Conservation (phyloP, 2,113 vertebrate species). For the Platysteira castanea region DNA sequence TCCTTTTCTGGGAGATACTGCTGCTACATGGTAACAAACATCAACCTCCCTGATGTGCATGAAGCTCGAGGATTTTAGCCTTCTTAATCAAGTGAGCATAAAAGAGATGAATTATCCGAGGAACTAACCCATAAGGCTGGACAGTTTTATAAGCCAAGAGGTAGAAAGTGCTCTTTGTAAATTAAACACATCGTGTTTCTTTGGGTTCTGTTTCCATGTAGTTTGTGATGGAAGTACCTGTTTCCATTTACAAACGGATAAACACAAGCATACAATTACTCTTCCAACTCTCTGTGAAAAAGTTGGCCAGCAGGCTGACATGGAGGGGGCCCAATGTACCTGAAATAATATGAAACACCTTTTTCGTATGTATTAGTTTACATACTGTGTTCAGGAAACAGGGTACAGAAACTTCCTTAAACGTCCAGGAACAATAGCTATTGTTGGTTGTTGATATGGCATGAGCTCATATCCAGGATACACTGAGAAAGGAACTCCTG, state of each 20-base stretch:
- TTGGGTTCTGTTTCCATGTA: not conserved
- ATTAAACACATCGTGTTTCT: not conserved
- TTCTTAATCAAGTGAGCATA: not conserved
- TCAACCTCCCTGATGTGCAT: not conserved
- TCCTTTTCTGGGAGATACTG: not conserved
- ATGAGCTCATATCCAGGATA: slow-evolving; percentile 81
- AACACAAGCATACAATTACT: not conserved
- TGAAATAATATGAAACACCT: slow-evolving; percentile 72
- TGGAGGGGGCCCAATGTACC: slow-evolving; percentile 35
- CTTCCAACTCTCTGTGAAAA: slow-evolving; percentile 54
- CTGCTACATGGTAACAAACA: not conserved
- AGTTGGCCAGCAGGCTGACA: not conserved
- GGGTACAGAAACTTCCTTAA: slow-evolving; percentile 75
- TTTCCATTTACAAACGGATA: not conserved
- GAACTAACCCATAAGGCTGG: not conserved
- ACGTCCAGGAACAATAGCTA: slow-evolving; percentile 77
- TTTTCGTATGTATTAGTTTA: slow-evolving; percentile 61
- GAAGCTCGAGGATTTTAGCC: not conserved
- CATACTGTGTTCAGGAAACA: slow-evolving; percentile 76
- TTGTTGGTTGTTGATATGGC: slow-evolving; percentile 73
- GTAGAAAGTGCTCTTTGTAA: not conserved
- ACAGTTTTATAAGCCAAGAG: not conserved
- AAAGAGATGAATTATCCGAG: not conserved
- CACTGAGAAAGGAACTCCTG: slow-evolving; percentile 39
- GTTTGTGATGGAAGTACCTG: not conserved